phyloP scores from a whole-genome alignment of 2,888 invertebrate species.

The Pollenia griseotomentosa region DNA sequence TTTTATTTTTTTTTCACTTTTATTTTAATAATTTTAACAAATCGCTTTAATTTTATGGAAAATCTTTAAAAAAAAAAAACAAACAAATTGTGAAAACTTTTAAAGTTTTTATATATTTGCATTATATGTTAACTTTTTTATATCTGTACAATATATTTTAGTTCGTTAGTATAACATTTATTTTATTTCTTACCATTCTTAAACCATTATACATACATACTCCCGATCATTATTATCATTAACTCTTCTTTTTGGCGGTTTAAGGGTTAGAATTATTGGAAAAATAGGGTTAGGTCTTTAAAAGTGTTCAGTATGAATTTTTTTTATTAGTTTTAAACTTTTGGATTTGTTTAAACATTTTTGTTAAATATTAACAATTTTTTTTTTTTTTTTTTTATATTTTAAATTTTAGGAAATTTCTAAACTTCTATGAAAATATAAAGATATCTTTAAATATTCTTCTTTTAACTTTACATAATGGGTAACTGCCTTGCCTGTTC shows the following conservation, averaged over 20 bases:
- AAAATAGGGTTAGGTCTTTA: too few species aligned
- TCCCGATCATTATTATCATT: constrained; percentile 1
- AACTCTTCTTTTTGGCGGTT: not conserved
- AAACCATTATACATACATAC: constrained; percentile 8
- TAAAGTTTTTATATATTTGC: constrained; percentile 56
- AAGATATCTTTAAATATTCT: too few species aligned
- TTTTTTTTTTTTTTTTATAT: too few species aligned
- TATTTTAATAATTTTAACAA: not conserved
- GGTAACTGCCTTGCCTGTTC: too few species aligned
- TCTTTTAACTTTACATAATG: too few species aligned
- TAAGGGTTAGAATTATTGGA: too few species aligned
- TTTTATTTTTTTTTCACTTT: not conserved
- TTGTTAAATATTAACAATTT: too few species aligned
- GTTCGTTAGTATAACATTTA: constrained; percentile 29
- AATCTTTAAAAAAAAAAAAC: constrained; percentile 16
- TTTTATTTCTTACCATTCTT: not conserved
- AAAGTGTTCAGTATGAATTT: too few species aligned
- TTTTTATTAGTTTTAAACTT: too few species aligned
- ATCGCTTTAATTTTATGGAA: constrained; percentile 65
- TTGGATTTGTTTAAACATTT: too few species aligned
- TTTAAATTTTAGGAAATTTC: too few species aligned
- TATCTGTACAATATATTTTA: constrained; percentile 20
- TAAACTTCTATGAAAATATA: too few species aligned
- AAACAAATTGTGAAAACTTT: constrained; percentile 39
- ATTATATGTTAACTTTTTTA: constrained; percentile 24